Evolutionary conservation across 2,888 invertebrate species (phyloP).

Genomic region (Agonopterix subpropinquella): DNA sequence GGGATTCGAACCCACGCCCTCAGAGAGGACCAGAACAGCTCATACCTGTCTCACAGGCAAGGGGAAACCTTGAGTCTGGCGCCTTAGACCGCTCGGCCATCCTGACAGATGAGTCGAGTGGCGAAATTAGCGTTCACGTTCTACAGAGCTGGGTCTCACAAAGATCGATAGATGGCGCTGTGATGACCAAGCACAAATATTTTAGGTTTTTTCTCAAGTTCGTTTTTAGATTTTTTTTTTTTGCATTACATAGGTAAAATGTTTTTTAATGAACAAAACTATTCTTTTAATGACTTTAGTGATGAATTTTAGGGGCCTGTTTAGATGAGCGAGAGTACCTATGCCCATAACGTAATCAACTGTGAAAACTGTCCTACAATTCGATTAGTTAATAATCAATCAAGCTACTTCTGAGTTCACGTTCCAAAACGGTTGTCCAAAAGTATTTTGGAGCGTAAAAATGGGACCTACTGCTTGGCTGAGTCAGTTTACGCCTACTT

Average conservation of each 20-base stretch:
- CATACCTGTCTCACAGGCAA: slow-evolving; percentile 80
- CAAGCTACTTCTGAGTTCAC: neutral
- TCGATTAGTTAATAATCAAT: neutral
- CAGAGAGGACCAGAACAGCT: slow-evolving; percentile 83
- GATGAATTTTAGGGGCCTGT: neutral
- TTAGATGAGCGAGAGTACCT: neutral
- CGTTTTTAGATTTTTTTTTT: too few relatives aligned
- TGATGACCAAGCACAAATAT: neutral
- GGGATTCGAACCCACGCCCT: slow-evolving; percentile 90
- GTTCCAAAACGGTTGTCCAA: neutral
- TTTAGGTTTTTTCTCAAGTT: too few relatives aligned
- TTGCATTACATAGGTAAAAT: too few relatives aligned
- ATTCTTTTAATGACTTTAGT: too few relatives aligned
- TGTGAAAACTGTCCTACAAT: neutral
- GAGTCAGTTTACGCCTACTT: too few relatives aligned
- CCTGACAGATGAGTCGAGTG: slow-evolving; percentile 69
- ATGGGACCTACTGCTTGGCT: neutral
- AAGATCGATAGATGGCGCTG: slow-evolving; percentile 31
- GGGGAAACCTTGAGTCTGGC: slow-evolving; percentile 74
- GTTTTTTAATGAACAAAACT: too few relatives aligned
- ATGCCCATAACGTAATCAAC: neutral
- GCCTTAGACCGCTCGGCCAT: slow-evolving; percentile 95
- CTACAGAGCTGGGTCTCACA: slow-evolving; percentile 3
- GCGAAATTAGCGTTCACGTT: slow-evolving; percentile 32
- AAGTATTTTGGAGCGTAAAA: neutral